These are phyloP conservation scores for Grantiella picta DNA, from an alignment of 2,113 vertebrate species.

Conservation along the genomic window DNA sequence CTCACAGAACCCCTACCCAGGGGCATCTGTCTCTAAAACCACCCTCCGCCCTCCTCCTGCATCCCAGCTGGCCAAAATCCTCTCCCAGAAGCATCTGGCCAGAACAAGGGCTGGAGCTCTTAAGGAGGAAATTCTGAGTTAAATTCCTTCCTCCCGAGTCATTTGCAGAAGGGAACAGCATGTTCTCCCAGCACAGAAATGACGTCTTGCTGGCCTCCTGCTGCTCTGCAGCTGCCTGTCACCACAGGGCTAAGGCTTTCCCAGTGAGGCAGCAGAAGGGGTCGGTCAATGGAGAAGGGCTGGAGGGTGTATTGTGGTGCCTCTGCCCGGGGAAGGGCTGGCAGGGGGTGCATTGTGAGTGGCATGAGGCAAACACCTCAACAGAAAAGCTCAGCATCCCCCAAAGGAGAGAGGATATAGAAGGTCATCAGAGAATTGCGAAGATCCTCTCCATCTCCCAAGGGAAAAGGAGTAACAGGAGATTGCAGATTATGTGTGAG, in stretches of 20 bases:
- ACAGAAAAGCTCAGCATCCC: neutral
- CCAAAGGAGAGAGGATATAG: neutral
- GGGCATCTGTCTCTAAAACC: neutral
- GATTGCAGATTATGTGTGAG: neutral
- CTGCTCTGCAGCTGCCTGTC: neutral
- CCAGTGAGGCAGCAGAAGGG: neutral
- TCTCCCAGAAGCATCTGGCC: neutral
- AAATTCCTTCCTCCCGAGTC: conserved; percentile 39
- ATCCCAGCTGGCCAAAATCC: neutral
- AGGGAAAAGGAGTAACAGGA: neutral
- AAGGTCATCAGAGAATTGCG: neutral
- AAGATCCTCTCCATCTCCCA: neutral
- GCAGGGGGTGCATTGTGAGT: rapidly evolving
- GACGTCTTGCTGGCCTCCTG: conserved; percentile 8
- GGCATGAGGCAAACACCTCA: rapidly evolving
- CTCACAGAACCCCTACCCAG: neutral
- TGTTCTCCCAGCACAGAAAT: conserved; percentile 36
- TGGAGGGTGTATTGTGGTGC: neutral
- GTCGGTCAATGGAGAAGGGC: neutral
- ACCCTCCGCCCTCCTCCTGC: neutral
- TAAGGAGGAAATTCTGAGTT: conserved; percentile 30
- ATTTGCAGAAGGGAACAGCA: conserved; percentile 11
- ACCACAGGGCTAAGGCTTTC: neutral
- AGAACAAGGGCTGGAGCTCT: neutral
- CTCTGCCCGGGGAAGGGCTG: neutral